A percentile compares a stretch with the other conserved stretches of the same genome.
These are phyloP conservation scores for Limenitis camilla DNA, from an alignment of 2,888 invertebrate genomes.

Conservation along the genomic window DNA sequence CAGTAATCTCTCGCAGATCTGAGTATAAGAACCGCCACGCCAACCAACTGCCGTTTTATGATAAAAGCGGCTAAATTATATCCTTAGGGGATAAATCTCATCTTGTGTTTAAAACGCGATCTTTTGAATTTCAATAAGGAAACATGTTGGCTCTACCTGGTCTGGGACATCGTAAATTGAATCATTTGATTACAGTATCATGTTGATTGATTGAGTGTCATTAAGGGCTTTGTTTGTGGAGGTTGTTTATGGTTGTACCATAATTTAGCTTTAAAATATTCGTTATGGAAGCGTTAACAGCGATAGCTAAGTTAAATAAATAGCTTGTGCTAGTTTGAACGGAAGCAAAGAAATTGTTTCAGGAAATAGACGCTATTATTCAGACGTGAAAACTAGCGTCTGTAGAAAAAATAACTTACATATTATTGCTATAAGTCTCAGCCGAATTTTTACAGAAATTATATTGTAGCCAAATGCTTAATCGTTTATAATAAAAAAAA, in stretches of 20 bases:
- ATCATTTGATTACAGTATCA: slow-evolving; percentile 27
- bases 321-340: slow-evolving; percentile 44
- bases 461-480: no score
- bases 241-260: slow-evolving; percentile 13
- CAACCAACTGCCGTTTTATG: slow-evolving; percentile 58
- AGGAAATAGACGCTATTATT: slow-evolving; percentile 59
- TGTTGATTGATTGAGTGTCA: slow-evolving; percentile 20
- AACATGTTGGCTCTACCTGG: slow-evolving; percentile 33
- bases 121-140: slow-evolving; percentile 52
- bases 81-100: slow-evolving; percentile 56
- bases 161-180: slow-evolving; percentile 26
- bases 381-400: slow-evolving; percentile 42
- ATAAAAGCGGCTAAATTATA: slow-evolving; percentile 56
- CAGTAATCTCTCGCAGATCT: slow-evolving; percentile 56
- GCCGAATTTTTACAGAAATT: no score
- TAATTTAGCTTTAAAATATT: slow-evolving; percentile 17
- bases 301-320: slow-evolving; percentile 40
- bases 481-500: no score
- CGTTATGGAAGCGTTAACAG: slow-evolving; percentile 14
- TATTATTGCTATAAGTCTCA: slow-evolving; percentile 16
- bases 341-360: slow-evolving; percentile 48
- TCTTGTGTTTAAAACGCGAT: slow-evolving; percentile 46
- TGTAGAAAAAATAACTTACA: slow-evolving; percentile 25
- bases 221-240: slow-evolving; percentile 20
- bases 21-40: slow-evolving; percentile 44